Percentiles rank a stretch among this genome's conserved stretches.
phyloP scores from a whole-genome alignment of 2,113 vertebrate genomes.

The Thalassoma bifasciatum region DNA sequence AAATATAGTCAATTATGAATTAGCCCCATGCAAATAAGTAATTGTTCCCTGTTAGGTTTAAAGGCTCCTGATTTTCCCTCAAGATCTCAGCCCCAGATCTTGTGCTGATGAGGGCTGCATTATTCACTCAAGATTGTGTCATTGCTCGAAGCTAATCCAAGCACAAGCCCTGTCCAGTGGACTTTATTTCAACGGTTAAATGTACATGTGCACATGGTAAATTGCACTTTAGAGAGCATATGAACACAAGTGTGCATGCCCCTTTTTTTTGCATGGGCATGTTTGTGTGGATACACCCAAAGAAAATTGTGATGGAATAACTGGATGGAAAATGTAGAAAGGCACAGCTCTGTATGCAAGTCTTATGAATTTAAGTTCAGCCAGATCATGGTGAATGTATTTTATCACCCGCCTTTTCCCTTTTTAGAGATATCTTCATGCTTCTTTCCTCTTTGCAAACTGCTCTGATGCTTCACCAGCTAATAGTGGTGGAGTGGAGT shows the following conservation, averaged over 20 bases:
- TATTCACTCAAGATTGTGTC: conserved; percentile 80
- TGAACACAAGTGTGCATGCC: conserved; percentile 19
- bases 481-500: no score
- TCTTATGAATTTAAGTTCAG: conserved; percentile 5
- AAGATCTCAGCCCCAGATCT: conserved; percentile 61
- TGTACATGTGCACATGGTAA: conserved; percentile 47
- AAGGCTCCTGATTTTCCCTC: conserved; percentile 57
- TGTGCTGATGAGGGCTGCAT: conserved; percentile 69
- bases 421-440: conserved; percentile 29
- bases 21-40: conserved; percentile 54
- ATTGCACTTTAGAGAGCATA: conserved; percentile 60
- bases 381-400: conserved; percentile 26
- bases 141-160: conserved; percentile 71
- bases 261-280: conserved; percentile 5
- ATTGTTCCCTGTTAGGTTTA: conserved; percentile 71
- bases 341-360: neutral
- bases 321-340: neutral
- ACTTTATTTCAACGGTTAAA: conserved; percentile 73
- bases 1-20: conserved; percentile 48
- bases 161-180: conserved; percentile 71
- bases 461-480: conserved; percentile 28
- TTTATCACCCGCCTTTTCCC: neutral
- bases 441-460: conserved; percentile 52
- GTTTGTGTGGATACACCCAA: neutral
- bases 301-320: neutral